Conservation (phyloP, 2,113 vertebrate species). For the Bathybates hornii region DNA sequence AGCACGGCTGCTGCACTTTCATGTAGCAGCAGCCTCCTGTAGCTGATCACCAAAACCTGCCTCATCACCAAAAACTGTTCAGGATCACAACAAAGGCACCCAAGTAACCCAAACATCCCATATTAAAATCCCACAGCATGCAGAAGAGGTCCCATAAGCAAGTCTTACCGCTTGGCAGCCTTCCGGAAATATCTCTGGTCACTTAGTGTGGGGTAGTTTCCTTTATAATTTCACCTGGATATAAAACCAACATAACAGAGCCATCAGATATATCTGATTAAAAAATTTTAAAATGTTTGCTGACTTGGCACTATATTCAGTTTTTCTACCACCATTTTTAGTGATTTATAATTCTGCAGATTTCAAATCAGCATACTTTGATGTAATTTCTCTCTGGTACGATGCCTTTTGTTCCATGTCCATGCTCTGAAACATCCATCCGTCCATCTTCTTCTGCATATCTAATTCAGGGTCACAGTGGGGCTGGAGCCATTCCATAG, state of each 20-base stretch:
- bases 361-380: not conserved
- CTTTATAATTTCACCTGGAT: not conserved
- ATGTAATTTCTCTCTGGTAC: not conserved
- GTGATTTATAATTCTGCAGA: not conserved
- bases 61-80: not conserved
- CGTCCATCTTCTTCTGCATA: not conserved
- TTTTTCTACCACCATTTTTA: not conserved
- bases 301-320: not conserved
- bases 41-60: not conserved
- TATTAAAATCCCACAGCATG: not conserved
- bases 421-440: not conserved
- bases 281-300: not conserved
- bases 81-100: not conserved
- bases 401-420: accelerated
- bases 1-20: not conserved
- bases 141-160: not conserved
- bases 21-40: not conserved
- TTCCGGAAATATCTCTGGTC: not conserved
- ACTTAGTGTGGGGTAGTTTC: not conserved
- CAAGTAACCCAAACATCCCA: not conserved
- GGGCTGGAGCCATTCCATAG: not conserved
- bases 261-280: not conserved
- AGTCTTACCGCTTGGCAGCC: accelerated
- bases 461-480: not conserved
- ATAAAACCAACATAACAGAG: not conserved